Percentiles rank a stretch among this genome's conserved stretches.
These are phyloP conservation scores for Mola mola DNA, from an alignment of 2,113 vertebrate genomes.

Conservation along the genomic window DNA sequence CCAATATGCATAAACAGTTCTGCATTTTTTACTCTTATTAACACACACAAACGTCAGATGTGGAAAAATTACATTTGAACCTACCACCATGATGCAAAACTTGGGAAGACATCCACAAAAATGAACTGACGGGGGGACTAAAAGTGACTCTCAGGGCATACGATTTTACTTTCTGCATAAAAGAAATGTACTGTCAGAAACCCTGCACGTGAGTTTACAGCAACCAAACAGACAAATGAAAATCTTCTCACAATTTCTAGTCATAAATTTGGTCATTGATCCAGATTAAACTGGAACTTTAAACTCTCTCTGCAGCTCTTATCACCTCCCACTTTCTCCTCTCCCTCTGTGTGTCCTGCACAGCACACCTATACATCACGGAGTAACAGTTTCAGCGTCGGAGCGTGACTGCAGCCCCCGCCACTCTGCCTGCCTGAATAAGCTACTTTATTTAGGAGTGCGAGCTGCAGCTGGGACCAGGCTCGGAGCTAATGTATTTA, in stretches of 20 bases:
- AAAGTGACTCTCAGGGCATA: slow-evolving; percentile 7
- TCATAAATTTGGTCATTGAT: too few relatives aligned
- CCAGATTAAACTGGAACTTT: too few relatives aligned
- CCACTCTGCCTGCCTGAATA: too few relatives aligned
- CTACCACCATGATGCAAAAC: slow-evolving; percentile 36
- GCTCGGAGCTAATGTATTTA: background rate
- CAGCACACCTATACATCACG: slow-evolving; percentile 4
- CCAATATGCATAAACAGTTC: too few relatives aligned
- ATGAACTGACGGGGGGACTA: background rate
- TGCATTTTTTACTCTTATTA: too few relatives aligned
- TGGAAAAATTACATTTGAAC: slow-evolving; percentile 57
- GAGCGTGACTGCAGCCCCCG: slow-evolving; percentile 12
- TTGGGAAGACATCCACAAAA: background rate
- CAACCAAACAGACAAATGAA: background rate
- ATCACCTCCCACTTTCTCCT: slow-evolving; percentile 23
- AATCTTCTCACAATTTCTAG: background rate
- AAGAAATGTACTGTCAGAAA: too few relatives aligned
- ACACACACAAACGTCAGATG: too few relatives aligned
- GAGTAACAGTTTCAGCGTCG: slow-evolving; percentile 20
- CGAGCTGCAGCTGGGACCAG: too few relatives aligned
- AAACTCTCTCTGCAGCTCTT: too few relatives aligned
- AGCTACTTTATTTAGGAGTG: too few relatives aligned
- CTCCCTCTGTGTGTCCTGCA: too few relatives aligned
- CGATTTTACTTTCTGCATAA: background rate
- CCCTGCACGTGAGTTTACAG: background rate